Conservation (phyloP, 2,113 vertebrate genomes). For the Microtus richardsoni region DNA sequence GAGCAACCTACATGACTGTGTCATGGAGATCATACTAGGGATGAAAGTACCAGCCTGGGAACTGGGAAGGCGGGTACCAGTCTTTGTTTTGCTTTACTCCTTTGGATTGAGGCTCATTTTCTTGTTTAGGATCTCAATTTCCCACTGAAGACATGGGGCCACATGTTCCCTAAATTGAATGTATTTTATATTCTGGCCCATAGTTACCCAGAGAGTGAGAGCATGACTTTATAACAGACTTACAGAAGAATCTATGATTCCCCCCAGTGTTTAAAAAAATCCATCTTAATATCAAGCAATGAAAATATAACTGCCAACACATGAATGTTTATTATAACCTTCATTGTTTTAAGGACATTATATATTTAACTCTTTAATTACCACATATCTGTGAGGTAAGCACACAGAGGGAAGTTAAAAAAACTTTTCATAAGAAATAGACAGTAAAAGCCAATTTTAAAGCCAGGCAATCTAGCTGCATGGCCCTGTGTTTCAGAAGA, state of each 20-base stretch:
- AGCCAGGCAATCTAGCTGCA: not conserved
- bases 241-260: not conserved
- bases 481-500: not conserved
- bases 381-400: not conserved
- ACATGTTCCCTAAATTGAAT: not conserved
- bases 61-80: no score
- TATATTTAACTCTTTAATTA: not conserved
- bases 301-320: not conserved
- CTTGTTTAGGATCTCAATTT: not conserved
- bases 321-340: not conserved
- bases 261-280: not conserved
- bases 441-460: not conserved
- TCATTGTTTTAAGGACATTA: not conserved
- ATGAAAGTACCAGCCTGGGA: not conserved
- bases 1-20: accelerated
- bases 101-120: not conserved
- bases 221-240: not conserved
- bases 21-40: accelerated
- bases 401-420: not conserved
- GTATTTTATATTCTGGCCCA: not conserved
- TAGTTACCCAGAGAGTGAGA: not conserved
- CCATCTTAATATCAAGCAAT: not conserved
- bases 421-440: not conserved
- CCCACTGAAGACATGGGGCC: not conserved
- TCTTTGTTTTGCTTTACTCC: no score